These are phyloP conservation scores for Cydia splendana DNA, from an alignment of 1,140 invertebrate genomes.

Conservation along the genomic window DNA sequence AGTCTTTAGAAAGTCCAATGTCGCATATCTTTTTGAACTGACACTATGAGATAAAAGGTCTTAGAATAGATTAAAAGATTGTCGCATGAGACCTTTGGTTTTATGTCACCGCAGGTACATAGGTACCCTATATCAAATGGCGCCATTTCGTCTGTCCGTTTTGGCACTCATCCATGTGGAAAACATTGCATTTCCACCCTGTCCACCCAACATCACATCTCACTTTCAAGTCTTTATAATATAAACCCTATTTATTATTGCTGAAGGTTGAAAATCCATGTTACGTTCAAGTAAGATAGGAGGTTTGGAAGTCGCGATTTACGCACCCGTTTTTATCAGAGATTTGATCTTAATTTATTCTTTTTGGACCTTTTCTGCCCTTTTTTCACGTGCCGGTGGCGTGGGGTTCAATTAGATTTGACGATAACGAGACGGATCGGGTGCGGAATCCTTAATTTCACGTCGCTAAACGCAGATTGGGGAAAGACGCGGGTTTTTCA, in stretches of 20 bases:
- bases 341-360: constrained; percentile 17
- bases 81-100: background rate
- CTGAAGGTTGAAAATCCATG: background rate
- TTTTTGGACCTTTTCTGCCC: constrained; percentile 10
- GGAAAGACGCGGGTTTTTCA: background rate
- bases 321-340: constrained; percentile 1
- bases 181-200: background rate
- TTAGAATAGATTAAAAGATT: background rate
- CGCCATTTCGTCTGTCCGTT: constrained; percentile 9
- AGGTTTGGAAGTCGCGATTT: background rate
- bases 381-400: constrained; percentile 9
- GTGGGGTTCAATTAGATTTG: background rate
- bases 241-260: background rate
- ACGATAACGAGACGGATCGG: constrained; percentile 2
- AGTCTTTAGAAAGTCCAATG: background rate
- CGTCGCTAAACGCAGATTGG: constrained; percentile 7
- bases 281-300: background rate
- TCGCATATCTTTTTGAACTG: background rate
- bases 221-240: background rate
- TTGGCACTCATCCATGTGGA: constrained; percentile 1
- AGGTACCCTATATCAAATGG: background rate
- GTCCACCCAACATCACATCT: background rate
- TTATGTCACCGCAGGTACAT: background rate
- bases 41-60: background rate
- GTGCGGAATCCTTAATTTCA: constrained; percentile 3